Conservation (phyloP, 2,797 vertebrate species). For the Okamejei kenojei region DNA sequence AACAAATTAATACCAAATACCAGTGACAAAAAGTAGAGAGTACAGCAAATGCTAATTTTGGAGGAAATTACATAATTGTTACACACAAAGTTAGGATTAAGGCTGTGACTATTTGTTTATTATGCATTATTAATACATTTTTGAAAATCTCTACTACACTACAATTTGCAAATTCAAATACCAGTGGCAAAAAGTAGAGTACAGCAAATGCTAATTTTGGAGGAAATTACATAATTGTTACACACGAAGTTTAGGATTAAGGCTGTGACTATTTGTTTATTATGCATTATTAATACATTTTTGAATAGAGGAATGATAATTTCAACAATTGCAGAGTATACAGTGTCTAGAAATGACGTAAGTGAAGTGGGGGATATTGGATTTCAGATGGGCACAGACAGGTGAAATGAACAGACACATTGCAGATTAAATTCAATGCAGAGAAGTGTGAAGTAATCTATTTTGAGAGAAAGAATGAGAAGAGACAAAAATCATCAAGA, state of each 20-base stretch:
- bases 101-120: neutral
- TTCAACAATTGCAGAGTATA: neutral
- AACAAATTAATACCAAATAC: no score
- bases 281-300: neutral
- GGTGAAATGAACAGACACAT: neutral
- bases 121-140: neutral
- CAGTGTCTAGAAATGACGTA: neutral
- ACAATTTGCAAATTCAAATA: no score
- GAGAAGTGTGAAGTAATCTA: neutral
- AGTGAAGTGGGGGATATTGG: neutral
- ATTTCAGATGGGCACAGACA: neutral
- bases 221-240: neutral
- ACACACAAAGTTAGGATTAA: neutral
- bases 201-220: neutral
- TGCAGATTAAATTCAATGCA: neutral
- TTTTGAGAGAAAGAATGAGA: neutral
- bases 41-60: neutral
- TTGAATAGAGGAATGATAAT: neutral
- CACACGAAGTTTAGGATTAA: neutral
- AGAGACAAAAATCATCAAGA: neutral
- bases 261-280: neutral
- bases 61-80: neutral
- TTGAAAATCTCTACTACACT: no score
- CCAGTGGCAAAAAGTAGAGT: neutral
- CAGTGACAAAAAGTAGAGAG: neutral